Evolutionary conservation across 2,113 vertebrate species (phyloP).

Genomic region (Speoplatyrhinus poulsoni): DNA sequence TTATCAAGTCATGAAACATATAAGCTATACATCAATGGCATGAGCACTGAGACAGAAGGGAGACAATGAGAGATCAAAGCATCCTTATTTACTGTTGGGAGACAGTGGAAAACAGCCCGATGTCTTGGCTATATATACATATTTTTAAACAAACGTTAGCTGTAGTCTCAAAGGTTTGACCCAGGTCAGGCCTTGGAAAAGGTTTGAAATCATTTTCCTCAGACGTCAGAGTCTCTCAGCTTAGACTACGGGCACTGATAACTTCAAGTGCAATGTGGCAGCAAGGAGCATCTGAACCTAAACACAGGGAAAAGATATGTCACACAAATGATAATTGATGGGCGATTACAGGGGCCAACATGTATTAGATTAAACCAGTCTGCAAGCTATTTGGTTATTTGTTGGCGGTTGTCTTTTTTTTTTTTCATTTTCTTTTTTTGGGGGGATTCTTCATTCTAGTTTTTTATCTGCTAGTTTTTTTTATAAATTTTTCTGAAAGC

Average conservation of each 20-base stretch:
- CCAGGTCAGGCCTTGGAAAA: slow-evolving; percentile 66
- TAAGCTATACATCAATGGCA: neutral
- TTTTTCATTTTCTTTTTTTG: neutral
- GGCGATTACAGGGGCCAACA: slow-evolving; percentile 25
- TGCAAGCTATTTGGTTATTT: slow-evolving; percentile 1
- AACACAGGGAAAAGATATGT: slow-evolving; percentile 64
- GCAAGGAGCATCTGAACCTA: slow-evolving; percentile 61
- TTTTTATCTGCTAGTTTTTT: neutral
- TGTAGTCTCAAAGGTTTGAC: slow-evolving; percentile 44
- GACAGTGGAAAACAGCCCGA: slow-evolving; percentile 22
- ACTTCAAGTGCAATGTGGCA: slow-evolving; percentile 66
- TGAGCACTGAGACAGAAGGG: neutral
- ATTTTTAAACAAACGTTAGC: slow-evolving; percentile 25
- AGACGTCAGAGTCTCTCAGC: slow-evolving; percentile 69
- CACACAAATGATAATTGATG: slow-evolving; percentile 65
- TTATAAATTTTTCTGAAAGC: slow-evolving; percentile 38
- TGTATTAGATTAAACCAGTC: slow-evolving; percentile 38
- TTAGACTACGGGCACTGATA: slow-evolving; percentile 77
- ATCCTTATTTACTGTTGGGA: slow-evolving; percentile 18
- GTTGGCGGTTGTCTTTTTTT: neutral
- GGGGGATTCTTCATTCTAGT: neutral
- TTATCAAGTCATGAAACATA: neutral
- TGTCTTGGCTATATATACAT: slow-evolving; percentile 14
- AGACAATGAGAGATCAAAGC: neutral
- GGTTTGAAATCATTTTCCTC: slow-evolving; percentile 63